phyloP scores from a whole-genome alignment of 1,140 invertebrate species.

The Ladona fulva region DNA sequence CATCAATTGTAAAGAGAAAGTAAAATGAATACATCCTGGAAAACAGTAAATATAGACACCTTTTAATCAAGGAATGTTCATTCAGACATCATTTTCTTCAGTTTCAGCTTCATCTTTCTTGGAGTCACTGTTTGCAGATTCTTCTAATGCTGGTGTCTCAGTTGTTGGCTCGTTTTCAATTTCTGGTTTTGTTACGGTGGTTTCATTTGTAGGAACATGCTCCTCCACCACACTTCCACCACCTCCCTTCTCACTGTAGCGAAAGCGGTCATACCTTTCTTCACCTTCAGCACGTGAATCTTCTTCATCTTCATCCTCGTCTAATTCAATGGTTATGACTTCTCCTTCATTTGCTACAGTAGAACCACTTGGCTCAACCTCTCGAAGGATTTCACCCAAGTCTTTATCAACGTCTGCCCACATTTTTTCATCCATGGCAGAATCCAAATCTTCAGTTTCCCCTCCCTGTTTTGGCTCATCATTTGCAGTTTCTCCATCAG shows the following conservation, averaged over 20 bases:
- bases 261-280: background rate
- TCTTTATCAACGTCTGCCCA: constrained; percentile 69
- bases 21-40: background rate
- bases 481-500: constrained; percentile 22
- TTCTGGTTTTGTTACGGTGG: background rate
- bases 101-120: background rate
- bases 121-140: background rate
- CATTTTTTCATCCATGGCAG: constrained; percentile 42
- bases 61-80: background rate
- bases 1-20: too few relatives aligned
- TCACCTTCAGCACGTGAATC: background rate
- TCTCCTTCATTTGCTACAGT: background rate
- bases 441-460: constrained; percentile 32
- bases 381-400: constrained; percentile 54
- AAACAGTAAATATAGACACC: background rate
- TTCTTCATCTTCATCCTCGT: constrained; percentile 1
- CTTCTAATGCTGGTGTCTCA: background rate
- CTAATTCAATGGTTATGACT: background rate
- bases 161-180: background rate
- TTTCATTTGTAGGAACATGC: background rate
- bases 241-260: background rate
- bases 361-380: constrained; percentile 27
- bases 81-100: background rate
- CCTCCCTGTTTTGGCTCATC: constrained; percentile 30
- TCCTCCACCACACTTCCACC: background rate